Conservation (phyloP, 2,113 vertebrate species). For the Cygnus atratus region DNA sequence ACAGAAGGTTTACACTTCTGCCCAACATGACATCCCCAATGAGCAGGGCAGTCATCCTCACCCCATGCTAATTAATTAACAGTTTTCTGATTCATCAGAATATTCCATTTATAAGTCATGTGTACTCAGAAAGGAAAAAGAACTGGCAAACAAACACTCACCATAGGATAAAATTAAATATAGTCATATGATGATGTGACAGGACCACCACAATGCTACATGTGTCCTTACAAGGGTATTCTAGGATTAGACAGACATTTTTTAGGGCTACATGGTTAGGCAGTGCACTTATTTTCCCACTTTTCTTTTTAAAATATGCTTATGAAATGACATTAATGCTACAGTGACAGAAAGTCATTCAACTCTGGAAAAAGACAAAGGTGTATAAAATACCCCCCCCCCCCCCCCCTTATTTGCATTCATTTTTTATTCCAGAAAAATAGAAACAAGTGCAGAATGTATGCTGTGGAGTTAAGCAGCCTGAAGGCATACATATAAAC, state of each 20-base stretch:
- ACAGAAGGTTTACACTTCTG: neutral
- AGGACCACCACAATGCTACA: neutral
- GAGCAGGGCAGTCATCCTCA: neutral
- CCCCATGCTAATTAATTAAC: neutral
- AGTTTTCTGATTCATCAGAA: neutral
- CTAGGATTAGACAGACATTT: neutral
- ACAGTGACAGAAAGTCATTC: neutral
- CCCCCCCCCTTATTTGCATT: neutral
- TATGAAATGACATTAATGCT: neutral
- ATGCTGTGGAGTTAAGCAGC: neutral
- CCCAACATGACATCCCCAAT: neutral
- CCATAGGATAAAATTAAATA: neutral
- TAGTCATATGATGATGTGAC: neutral
- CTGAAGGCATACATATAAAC: conserved; percentile 18
- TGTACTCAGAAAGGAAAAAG: neutral
- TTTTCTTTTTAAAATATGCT: neutral
- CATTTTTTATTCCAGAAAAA: neutral
- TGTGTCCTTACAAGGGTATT: neutral
- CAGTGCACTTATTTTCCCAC: neutral
- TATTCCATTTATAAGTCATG: neutral
- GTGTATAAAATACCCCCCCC: neutral
- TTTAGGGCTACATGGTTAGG: neutral
- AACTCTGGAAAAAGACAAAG: neutral
- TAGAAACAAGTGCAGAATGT: neutral
- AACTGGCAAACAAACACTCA: neutral